A percentile compares a stretch with the other conserved stretches of the same genome.
These are phyloP conservation scores for Alexandromys fortis DNA, from an alignment of 2,113 vertebrate genomes.

Conservation along the genomic window DNA sequence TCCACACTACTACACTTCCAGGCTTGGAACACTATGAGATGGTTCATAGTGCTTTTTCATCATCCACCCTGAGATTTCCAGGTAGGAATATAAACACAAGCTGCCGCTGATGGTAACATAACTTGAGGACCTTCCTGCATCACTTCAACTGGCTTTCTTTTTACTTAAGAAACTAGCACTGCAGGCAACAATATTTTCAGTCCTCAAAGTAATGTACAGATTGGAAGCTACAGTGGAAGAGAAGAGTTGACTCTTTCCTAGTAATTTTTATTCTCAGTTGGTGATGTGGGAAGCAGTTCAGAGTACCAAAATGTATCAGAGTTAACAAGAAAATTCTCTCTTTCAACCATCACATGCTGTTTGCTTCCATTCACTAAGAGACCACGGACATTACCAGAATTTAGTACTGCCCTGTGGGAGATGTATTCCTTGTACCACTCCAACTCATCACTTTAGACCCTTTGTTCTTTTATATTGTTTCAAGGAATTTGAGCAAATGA, in stretches of 20 bases:
- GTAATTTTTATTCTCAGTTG: background rate
- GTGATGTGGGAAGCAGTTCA: background rate
- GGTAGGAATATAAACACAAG: background rate
- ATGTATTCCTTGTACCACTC: background rate
- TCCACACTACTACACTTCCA: background rate
- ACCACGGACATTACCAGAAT: background rate
- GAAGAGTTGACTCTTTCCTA: background rate
- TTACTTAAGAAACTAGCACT: background rate
- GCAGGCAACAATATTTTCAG: background rate
- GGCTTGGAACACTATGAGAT: background rate
- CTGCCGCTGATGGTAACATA: background rate
- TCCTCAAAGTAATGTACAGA: background rate
- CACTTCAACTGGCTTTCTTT: background rate
- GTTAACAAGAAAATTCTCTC: background rate
- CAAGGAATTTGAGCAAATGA: background rate
- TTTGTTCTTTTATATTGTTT: background rate
- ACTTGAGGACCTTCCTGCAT: background rate
- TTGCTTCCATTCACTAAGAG: background rate
- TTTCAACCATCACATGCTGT: background rate
- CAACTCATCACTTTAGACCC: background rate
- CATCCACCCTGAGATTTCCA: background rate
- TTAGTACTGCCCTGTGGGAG: background rate
- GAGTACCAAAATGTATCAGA: background rate
- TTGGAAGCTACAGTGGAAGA: background rate
- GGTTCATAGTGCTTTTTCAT: background rate